A percentile compares a stretch with the other conserved stretches of the same genome.
Conservation (phyloP, 1,140 invertebrate species). For the Drosophila pallidifrons region DNA sequence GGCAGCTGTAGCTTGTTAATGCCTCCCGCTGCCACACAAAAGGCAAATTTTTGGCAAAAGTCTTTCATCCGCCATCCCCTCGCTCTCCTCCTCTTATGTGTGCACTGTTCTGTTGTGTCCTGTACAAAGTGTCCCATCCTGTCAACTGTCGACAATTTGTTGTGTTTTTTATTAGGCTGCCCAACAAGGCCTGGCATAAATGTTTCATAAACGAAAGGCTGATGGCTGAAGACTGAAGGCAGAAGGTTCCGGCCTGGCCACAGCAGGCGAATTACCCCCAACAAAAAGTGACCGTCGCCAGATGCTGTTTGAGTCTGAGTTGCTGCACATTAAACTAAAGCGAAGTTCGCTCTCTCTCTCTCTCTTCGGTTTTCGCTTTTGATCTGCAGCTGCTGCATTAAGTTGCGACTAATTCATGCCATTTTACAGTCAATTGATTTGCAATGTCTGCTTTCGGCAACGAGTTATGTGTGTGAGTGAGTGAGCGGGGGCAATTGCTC, state of each 20-base stretch:
- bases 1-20: slow-evolving; percentile 13
- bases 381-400: neutral
- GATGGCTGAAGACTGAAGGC: neutral
- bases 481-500: neutral
- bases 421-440: slow-evolving; percentile 77
- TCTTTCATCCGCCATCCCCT: slow-evolving; percentile 1
- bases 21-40: neutral
- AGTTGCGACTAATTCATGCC: slow-evolving; percentile 39
- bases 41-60: slow-evolving; percentile 27
- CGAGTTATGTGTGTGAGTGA: slow-evolving; percentile 3
- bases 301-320: slow-evolving; percentile 34
- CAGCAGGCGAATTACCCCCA: neutral
- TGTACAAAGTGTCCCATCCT: slow-evolving; percentile 36
- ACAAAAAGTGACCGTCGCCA: neutral
- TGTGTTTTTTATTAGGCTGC: slow-evolving; percentile 72
- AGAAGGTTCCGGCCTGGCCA: neutral
- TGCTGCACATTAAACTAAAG: neutral
- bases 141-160: slow-evolving; percentile 72
- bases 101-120: neutral
- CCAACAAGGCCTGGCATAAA: slow-evolving; percentile 64
- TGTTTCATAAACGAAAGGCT: slow-evolving; percentile 72
- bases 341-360: neutral
- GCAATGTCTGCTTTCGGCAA: slow-evolving; percentile 32
- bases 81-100: neutral
- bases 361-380: neutral